Percentiles rank a stretch among this genome's conserved stretches.
Conservation (phyloP, 2,888 invertebrate species). For the Pinctada fucata region DNA sequence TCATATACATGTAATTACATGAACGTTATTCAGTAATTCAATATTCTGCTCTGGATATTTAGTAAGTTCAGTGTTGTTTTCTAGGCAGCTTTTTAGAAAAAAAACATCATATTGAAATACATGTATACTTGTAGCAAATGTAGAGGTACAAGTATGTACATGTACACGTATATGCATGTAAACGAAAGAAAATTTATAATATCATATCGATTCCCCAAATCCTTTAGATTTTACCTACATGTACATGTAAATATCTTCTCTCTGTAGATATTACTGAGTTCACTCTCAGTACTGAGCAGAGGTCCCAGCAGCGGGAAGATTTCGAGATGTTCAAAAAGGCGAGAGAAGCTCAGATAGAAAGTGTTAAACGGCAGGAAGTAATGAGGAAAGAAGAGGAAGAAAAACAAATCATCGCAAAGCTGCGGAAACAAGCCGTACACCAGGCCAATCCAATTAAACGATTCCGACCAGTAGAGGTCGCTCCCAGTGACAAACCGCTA, state of each 20-base stretch:
- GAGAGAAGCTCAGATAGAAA: constrained; percentile 79
- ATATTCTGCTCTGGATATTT: too few species aligned
- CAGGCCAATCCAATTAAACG: constrained; percentile 70
- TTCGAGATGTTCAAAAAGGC: constrained; percentile 67
- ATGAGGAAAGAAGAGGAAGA: constrained; percentile 63
- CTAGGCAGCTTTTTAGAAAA: too few species aligned
- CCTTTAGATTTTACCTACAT: too few species aligned
- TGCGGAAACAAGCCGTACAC: constrained; percentile 68
- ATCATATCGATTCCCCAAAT: too few species aligned
- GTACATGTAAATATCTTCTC: background rate
- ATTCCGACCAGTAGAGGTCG: constrained; percentile 65
- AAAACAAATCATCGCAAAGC: constrained; percentile 58
- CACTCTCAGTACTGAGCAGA: constrained; percentile 82
- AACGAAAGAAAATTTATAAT: too few species aligned
- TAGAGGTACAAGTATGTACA: too few species aligned
- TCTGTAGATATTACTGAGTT: constrained; percentile 79
- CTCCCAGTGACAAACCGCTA: constrained; percentile 75
- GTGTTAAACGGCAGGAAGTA: constrained; percentile 73
- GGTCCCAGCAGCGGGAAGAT: constrained; percentile 78
- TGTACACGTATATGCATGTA: too few species aligned
- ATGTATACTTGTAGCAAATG: too few species aligned
- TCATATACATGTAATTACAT: too few species aligned
- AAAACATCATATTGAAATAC: too few species aligned
- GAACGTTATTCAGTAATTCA: too few species aligned
- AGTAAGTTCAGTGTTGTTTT: too few species aligned